Evolutionary conservation across 2,797 vertebrate species (phyloP).

Genomic region (Cryptoblepharus egeriae): DNA sequence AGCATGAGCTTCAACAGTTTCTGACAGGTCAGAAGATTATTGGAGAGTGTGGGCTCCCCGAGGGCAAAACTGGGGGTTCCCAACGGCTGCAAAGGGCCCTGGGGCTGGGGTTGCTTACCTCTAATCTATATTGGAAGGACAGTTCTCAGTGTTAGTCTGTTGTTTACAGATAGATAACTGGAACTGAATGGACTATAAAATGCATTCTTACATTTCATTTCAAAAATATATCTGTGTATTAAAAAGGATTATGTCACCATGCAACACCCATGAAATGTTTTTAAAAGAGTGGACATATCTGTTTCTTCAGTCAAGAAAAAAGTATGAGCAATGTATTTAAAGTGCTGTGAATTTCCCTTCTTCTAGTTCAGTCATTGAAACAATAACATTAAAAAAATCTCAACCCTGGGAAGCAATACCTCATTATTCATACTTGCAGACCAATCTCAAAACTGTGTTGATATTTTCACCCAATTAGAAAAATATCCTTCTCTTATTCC

Average conservation of each 20-base stretch:
- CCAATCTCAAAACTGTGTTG: slow-evolving; percentile 32
- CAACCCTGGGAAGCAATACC: slow-evolving; percentile 28
- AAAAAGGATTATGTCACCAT: slow-evolving; percentile 16
- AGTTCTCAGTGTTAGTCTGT: not conserved
- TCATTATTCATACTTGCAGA: slow-evolving; percentile 33
- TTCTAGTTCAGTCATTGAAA: not conserved
- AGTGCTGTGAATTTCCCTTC: not conserved
- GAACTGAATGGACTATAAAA: slow-evolving; percentile 34
- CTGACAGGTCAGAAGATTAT: too few species aligned
- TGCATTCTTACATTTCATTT: slow-evolving; percentile 12
- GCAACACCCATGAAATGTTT: slow-evolving; percentile 21
- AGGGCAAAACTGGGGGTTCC: too few species aligned
- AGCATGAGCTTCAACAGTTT: too few species aligned
- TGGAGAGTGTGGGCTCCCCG: too few species aligned
- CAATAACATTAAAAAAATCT: slow-evolving; percentile 2
- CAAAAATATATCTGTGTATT: not conserved
- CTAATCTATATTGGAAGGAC: too few species aligned
- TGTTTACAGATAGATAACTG: slow-evolving; percentile 6
- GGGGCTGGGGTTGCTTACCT: too few species aligned
- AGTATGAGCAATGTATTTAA: not conserved
- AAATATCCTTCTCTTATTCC: not conserved
- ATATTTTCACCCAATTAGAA: slow-evolving; percentile 13
- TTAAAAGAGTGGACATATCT: slow-evolving; percentile 12
- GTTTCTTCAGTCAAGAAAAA: slow-evolving; percentile 9
- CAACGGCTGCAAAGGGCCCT: too few species aligned